These are phyloP conservation scores for Parnassius apollo DNA, from an alignment of 2,888 invertebrate genomes.

Conservation along the genomic window DNA sequence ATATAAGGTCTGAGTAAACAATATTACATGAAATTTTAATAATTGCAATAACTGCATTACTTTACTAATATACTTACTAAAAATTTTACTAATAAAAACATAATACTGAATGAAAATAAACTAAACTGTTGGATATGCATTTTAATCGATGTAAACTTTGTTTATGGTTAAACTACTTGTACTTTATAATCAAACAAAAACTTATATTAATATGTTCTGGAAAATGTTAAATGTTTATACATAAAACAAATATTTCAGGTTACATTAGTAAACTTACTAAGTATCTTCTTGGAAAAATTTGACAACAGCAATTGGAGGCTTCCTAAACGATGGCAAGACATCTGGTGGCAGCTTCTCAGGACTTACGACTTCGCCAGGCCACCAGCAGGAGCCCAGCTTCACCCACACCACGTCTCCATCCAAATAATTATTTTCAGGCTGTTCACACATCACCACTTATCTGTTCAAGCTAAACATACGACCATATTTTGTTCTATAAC, in stretches of 20 bases:
- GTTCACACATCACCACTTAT: conserved; percentile 84
- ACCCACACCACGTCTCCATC: conserved; percentile 93
- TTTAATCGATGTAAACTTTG: too few species aligned
- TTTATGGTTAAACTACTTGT: too few species aligned
- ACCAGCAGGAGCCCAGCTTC: conserved; percentile 90
- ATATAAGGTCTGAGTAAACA: background rate
- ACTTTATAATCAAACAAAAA: too few species aligned
- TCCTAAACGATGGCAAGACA: conserved; percentile 83
- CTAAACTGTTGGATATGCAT: too few species aligned
- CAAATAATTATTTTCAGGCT: conserved; percentile 83
- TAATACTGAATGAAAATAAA: too few species aligned
- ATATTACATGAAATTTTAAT: background rate
- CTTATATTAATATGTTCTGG: too few species aligned
- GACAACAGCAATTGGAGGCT: conserved; percentile 89
- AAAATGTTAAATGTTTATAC: background rate
- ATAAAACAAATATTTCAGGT: conserved; percentile 25
- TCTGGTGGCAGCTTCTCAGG: conserved; percentile 84
- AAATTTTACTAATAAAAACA: too few species aligned
- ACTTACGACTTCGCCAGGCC: conserved; percentile 90
- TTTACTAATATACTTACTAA: too few species aligned
- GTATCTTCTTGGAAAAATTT: conserved; percentile 92
- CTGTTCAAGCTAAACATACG: conserved; percentile 69
- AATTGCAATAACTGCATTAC: background rate
- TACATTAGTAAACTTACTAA: conserved; percentile 83
- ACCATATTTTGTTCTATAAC: conserved; percentile 69